Conservation (phyloP, 2,888 invertebrate species). For the Eupeodes luniger region DNA sequence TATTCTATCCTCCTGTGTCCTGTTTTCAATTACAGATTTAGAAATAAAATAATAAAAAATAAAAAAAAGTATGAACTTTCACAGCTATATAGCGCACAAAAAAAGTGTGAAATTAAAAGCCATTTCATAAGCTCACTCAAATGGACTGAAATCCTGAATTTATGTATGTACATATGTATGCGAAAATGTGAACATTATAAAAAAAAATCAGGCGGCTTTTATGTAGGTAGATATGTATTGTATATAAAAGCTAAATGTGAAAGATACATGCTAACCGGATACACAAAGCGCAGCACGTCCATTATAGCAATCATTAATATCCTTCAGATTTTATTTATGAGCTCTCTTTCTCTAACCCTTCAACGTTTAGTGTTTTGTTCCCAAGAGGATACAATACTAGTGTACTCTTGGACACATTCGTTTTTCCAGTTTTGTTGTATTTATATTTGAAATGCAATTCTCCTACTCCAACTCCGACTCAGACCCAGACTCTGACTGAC, state of each 20-base stretch:
- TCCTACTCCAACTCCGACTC: neutral
- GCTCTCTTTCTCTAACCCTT: conserved; percentile 51
- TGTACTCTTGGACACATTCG: neutral
- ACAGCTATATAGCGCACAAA: neutral
- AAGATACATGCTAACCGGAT: conserved; percentile 5
- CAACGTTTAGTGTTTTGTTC: conserved; percentile 34
- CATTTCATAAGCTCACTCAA: conserved; percentile 68
- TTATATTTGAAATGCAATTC: conserved; percentile 59
- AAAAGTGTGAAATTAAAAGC: conserved; percentile 71
- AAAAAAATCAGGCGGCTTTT: neutral
- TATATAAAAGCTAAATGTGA: no score
- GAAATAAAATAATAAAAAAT: conserved; percentile 13
- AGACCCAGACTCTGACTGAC: neutral
- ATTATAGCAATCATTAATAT: conserved; percentile 72
- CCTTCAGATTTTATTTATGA: conserved; percentile 75
- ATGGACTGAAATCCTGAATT: conserved; percentile 47
- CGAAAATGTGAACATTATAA: neutral
- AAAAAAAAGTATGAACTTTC: neutral
- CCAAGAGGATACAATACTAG: conserved; percentile 29
- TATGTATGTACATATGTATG: neutral
- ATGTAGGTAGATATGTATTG: neutral
- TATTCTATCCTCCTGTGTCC: conserved; percentile 28
- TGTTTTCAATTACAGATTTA: conserved; percentile 68
- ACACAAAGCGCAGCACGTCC: conserved; percentile 64
- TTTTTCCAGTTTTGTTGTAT: neutral